A percentile compares a stretch with the other conserved stretches of the same genome.
Conservation (phyloP, 2,888 invertebrate species). For the Syritta pipiens region DNA sequence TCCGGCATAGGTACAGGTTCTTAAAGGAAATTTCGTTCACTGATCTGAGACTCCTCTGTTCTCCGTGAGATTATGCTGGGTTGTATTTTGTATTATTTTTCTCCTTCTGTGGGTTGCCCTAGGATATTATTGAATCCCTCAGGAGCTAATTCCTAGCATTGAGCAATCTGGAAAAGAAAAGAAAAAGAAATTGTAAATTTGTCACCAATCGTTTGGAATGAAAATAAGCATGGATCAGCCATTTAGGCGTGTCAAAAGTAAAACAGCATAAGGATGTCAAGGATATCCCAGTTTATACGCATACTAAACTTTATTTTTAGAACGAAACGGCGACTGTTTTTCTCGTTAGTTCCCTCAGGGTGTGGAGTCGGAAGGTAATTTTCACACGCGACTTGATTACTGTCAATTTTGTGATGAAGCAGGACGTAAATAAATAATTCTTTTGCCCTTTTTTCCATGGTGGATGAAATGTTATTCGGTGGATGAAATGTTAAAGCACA, state of each 20-base stretch:
- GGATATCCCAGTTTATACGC: slow-evolving; percentile 26
- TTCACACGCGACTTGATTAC: slow-evolving; percentile 48
- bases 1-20: too few relatives aligned
- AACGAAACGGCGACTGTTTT: slow-evolving; percentile 6
- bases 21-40: too few relatives aligned
- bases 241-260: slow-evolving; percentile 56
- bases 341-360: neutral
- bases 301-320: slow-evolving; percentile 56
- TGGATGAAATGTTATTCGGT: too few relatives aligned
- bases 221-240: slow-evolving; percentile 28
- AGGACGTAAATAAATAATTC: slow-evolving; percentile 34
- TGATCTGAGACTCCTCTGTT: too few relatives aligned
- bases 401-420: neutral
- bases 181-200: neutral
- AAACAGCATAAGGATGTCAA: slow-evolving; percentile 22
- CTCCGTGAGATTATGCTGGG: too few relatives aligned
- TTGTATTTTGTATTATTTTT: neutral
- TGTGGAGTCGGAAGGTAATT: slow-evolving; percentile 29
- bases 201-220: slow-evolving; percentile 12
- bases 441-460: too few relatives aligned
- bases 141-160: slow-evolving; percentile 45
- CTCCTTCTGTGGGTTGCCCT: neutral
- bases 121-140: neutral
- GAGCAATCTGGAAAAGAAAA: slow-evolving; percentile 56
- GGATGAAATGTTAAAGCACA: too few relatives aligned